Evolutionary conservation across 2,797 vertebrate species (phyloP), one percentile per base, ranked within the genome.

Genomic region (Euthynnus affinis): DNA sequence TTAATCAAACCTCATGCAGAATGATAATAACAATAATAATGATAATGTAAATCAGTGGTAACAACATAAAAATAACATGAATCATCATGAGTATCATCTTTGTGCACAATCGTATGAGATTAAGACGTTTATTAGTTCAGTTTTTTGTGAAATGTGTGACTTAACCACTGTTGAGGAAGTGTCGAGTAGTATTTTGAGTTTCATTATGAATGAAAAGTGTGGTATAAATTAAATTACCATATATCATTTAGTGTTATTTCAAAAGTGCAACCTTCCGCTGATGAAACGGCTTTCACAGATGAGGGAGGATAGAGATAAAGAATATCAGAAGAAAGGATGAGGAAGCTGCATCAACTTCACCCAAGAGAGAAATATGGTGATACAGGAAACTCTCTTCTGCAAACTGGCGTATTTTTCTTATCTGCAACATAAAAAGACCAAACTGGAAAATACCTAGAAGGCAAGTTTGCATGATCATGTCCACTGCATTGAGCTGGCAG

Each of bases 311-410:
- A 2, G 48, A 18, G 56, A n/a, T 53, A 14, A 62, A 61, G n/a
- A 57, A 51, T 49, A 63, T 20, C 20, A 48, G 5, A 57, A 14
- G 32, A 40, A 51, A 73, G 49, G 15, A 68, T 51, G 57, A 13
- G 58, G 64, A 74, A 74, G 58, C n/a, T 53, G n/a, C n/a, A 2
- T 52, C 6, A 42, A 20, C 2, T 23, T 10, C 44, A 37, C 7
- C 9, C n/a, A n/a, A 49, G 12, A 68, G 10, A 22, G 17, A 53
- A 40, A 9, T 8, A 1, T 18, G 13, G 18, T 20, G 5, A 32
- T 49, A n/a, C 46, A 63, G 40, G 3, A 23, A 56, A 57, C 51
- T 23, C 5, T 8, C 1, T 17, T 48, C 2, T 48, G 44, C 17
- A 48, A 48, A 48, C 44, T 5, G 4, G 18, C 17, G 44, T 48